Conservation (phyloP, 2,113 vertebrate species). For the Onychorhynchus coronatus region DNA sequence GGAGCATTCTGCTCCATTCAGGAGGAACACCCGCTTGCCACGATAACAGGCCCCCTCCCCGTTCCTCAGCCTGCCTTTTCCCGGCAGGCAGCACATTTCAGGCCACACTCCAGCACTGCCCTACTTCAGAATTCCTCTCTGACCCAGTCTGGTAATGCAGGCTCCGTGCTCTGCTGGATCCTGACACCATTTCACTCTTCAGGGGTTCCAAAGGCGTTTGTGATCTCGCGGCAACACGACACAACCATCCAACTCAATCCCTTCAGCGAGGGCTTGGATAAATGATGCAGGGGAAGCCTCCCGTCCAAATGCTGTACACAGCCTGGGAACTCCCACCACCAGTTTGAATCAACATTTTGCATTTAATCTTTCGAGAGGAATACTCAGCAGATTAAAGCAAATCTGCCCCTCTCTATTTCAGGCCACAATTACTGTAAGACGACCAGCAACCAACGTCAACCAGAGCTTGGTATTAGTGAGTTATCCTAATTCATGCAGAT, state of each 20-base stretch:
- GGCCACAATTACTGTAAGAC: neutral
- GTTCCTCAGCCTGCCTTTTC: neutral
- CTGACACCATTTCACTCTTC: neutral
- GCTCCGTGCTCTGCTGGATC: neutral
- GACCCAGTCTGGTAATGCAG: neutral
- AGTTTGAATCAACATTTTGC: neutral
- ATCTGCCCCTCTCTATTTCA: slow-evolving; percentile 22
- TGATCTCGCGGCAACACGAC: neutral
- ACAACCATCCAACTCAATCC: neutral
- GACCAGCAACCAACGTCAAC: neutral
- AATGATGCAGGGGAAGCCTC: slow-evolving; percentile 1
- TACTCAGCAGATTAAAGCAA: slow-evolving; percentile 18
- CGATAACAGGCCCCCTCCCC: rapidly evolving
- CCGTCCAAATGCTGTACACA: neutral
- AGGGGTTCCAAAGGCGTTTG: neutral
- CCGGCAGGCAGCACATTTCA: neutral
- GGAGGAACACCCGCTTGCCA: neutral
- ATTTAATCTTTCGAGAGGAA: slow-evolving; percentile 37
- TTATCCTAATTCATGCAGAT: neutral
- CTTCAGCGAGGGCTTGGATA: neutral
- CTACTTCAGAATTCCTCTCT: neutral
- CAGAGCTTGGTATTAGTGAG: neutral
- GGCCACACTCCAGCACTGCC: neutral
- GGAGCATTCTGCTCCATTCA: neutral
- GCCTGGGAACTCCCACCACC: neutral